Evolutionary conservation across 2,113 vertebrate species (phyloP), one percentile per base, ranked within the genome.

Genomic region (Anarrhichthys ocellatus): DNA sequence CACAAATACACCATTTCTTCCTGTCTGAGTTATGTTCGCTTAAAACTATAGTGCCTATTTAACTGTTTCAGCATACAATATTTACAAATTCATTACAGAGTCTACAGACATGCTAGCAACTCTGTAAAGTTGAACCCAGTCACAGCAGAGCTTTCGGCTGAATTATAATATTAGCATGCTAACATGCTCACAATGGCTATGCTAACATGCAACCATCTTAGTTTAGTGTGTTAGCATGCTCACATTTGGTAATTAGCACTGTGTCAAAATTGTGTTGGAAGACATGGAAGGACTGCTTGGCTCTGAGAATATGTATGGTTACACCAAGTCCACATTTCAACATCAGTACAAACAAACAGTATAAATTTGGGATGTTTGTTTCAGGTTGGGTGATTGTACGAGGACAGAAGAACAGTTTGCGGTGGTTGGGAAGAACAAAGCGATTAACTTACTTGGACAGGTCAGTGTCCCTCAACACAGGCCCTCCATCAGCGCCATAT

Each of bases 381-480:
- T 46, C 48, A 58, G 27, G 59, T 64, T 61, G 34, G 44, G 42
- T 74, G 29, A 67, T 22, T 61, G 71, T 22, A 59, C 7, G 52
- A 40, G 54, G 29, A 46, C 63, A 46, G 48, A 8, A 34, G 42
- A 34, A 38, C 20, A 13, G 50, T 29, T 72, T 65, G 46, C 38
- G 59, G 18, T 46, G 22, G 58, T 42, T 34, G 50, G 15, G 20
- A 29, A 40, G n/a, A 66, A 22, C 14, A 44, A 24, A 29, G 14
- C 1, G 1, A 65, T 66, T 36, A 42, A 18, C 5, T 32, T 68
- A 40, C 50, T 36, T 14, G 3, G 20, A 61, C 54, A 42, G 24
- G 20, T 15, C 69, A 22, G 14, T 38, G 69, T 59, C 69, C 69
- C 46, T 80, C 48, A 34, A 64, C 69, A 58, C 44, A 58, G 22